A percentile compares a stretch with the other conserved stretches of the same genome.
phyloP scores from a whole-genome alignment of 2,888 invertebrate species.

The Orchesellides sinensis region DNA sequence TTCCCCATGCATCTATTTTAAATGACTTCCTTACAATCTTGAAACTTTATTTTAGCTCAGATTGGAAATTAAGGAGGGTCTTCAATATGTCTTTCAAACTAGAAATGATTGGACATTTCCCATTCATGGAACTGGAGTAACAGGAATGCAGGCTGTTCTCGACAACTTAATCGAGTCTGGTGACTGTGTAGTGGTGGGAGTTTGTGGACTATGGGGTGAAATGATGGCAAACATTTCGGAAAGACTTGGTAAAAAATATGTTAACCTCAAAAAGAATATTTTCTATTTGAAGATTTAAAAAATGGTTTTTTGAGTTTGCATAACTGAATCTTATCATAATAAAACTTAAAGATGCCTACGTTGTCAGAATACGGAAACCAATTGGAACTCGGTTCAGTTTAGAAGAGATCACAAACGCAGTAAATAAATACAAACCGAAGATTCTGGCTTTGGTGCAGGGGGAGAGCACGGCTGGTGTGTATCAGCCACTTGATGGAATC shows the following conservation, averaged over 20 bases:
- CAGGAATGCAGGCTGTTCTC: conserved; percentile 89
- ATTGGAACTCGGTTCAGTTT: conserved; percentile 81
- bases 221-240: conserved; percentile 84
- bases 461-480: conserved; percentile 90
- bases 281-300: no score
- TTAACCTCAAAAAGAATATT: no score
- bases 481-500: conserved; percentile 87
- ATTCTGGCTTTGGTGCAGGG: conserved; percentile 90
- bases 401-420: conserved; percentile 82
- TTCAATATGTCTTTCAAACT: conserved; percentile 92
- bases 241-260: conserved; percentile 30
- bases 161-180: conserved; percentile 87
- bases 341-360: conserved; percentile 30
- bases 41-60: conserved; percentile 81
- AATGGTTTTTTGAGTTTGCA: no score
- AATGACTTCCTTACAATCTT: background rate
- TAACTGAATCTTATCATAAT: background rate
- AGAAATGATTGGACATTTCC: conserved; percentile 87
- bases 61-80: conserved; percentile 88
- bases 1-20: no score
- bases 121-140: conserved; percentile 86
- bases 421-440: conserved; percentile 82
- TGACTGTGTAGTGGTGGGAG: conserved; percentile 85
- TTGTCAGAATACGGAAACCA: background rate
- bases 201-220: conserved; percentile 90